Evolutionary conservation across 2,797 vertebrate species (phyloP).

Genomic region (Diglossa cyanea): DNA sequence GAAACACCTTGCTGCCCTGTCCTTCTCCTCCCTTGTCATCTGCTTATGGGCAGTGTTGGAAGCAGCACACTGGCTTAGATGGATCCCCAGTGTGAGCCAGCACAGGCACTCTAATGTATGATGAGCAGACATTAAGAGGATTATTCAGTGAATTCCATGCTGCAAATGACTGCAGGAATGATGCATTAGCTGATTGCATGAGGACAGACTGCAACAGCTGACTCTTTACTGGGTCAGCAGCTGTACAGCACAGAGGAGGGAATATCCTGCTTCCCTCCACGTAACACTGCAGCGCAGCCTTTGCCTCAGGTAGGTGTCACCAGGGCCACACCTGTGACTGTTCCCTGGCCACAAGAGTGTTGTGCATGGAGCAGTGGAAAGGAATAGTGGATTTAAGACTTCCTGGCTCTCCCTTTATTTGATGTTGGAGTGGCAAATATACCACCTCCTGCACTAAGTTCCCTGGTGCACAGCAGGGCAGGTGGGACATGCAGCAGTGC

Average conservation of each 20-base stretch:
- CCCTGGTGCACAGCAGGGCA: not conserved
- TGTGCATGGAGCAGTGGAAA: not conserved
- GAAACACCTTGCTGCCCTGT: not conserved
- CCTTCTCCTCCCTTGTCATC: not conserved
- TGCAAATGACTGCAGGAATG: not conserved
- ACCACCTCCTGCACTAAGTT: not conserved
- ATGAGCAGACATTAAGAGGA: not conserved
- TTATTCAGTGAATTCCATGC: conserved; percentile 3
- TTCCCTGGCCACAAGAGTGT: not conserved
- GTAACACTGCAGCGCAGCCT: not conserved
- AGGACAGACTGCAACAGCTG: not conserved
- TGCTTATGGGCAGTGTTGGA: not conserved
- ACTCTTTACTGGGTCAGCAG: not conserved
- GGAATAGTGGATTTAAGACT: not conserved
- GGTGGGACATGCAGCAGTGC: not conserved
- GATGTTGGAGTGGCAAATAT: not conserved
- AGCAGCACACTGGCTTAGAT: not conserved
- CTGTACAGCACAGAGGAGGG: not conserved
- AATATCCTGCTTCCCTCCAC: not conserved
- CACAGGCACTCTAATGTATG: not conserved
- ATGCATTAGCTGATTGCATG: not conserved
- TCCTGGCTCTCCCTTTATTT: not conserved
- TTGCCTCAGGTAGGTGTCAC: not conserved
- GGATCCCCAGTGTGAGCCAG: not conserved
- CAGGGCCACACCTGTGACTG: not conserved